phyloP scores from a whole-genome alignment of 2,797 vertebrate species.

The Siniperca obscura region DNA sequence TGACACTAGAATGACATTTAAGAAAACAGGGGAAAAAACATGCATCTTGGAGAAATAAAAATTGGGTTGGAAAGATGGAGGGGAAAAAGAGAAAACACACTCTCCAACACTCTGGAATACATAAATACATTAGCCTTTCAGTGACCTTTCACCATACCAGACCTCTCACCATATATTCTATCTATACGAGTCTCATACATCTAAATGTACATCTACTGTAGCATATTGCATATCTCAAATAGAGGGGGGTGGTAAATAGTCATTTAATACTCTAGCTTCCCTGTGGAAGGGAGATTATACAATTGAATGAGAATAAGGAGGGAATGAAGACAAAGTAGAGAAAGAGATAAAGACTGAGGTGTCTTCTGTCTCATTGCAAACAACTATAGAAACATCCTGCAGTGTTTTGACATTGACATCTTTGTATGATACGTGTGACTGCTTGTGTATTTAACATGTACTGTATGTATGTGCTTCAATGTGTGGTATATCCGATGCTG shows the following conservation, averaged over 20 bases:
- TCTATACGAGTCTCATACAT: slow-evolving; percentile 72
- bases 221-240: slow-evolving; percentile 79
- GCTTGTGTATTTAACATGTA: background rate
- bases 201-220: slow-evolving; percentile 72
- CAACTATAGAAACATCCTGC: slow-evolving; percentile 37
- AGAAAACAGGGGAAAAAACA: slow-evolving; percentile 65
- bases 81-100: slow-evolving; percentile 38
- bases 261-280: slow-evolving; percentile 49
- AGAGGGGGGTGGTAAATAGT: slow-evolving; percentile 47
- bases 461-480: slow-evolving; percentile 9
- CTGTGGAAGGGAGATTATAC: slow-evolving; percentile 44
- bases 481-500: slow-evolving; percentile 5
- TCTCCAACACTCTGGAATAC: slow-evolving; percentile 55
- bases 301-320: slow-evolving; percentile 28
- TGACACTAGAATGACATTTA: slow-evolving; percentile 80
- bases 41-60: slow-evolving; percentile 64
- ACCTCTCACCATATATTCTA: slow-evolving; percentile 58
- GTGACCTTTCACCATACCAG: slow-evolving; percentile 60
- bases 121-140: slow-evolving; percentile 66
- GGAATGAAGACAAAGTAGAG: slow-evolving; percentile 37
- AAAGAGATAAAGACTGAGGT: slow-evolving; percentile 45
- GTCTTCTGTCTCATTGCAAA: slow-evolving; percentile 46
- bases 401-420: slow-evolving; percentile 53
- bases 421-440: slow-evolving; percentile 28
- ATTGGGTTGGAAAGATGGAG: slow-evolving; percentile 7